Percentiles rank a stretch among this genome's conserved stretches.
Evolutionary conservation across 35 echinoderm and acorn worm genomes (phyloP).

Genomic region (Stichopus chloronotus): DNA sequence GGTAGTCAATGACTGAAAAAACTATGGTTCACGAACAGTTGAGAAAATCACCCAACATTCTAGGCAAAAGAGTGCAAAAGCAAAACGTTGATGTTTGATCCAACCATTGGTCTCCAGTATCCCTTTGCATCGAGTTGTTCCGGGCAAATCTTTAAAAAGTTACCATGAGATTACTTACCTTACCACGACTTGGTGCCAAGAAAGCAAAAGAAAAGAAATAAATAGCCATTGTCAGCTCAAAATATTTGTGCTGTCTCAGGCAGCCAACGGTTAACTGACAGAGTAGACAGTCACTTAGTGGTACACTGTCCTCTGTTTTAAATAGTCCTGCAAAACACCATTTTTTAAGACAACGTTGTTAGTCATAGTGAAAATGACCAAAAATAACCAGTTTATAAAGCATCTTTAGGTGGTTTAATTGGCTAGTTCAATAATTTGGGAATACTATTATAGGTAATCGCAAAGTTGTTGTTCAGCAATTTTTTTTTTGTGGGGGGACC

Average conservation of each 20-base stretch:
- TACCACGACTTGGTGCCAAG: constrained; percentile 33
- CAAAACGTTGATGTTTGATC: no score
- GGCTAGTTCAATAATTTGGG: neutral
- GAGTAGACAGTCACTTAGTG: neutral
- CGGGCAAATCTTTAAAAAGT: neutral
- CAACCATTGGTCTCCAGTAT: no score
- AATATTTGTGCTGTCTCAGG: neutral
- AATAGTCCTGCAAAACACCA: constrained; percentile 2
- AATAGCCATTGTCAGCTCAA: neutral
- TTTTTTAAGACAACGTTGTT: neutral
- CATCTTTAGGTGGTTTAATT: neutral
- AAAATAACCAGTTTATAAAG: constrained; percentile 42
- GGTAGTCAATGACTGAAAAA: no score
- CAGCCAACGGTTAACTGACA: neutral
- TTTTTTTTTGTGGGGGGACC: constrained; percentile 26
- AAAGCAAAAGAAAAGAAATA: constrained; percentile 2
- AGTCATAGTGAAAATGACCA: neutral
- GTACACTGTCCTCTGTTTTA: neutral
- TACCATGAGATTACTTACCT: constrained; percentile 64
- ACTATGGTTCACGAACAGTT: no score
- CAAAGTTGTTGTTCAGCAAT: neutral
- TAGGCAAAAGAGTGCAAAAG: no score
- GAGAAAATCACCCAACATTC: no score
- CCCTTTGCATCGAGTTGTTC: no score
- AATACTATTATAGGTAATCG: neutral